Base-by-base conservation (phyloP, 2,888 invertebrate genomes). In the Parapristionchus giblindavisi region DNA sequence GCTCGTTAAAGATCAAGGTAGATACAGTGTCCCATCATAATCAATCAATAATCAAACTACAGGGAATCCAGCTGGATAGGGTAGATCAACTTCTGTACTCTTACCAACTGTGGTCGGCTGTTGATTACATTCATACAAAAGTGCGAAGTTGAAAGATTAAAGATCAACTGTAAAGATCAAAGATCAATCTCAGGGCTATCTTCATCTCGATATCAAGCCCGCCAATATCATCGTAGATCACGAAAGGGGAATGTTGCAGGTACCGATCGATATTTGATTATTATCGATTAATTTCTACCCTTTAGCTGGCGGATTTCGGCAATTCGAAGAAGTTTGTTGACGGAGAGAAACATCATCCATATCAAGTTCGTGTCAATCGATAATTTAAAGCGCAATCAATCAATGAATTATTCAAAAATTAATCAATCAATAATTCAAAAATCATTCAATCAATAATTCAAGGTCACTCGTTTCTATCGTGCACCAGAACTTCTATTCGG, bases 401-500 rank as follows among this genome's bases (percentile, higher is more conserved):
- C n/a, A n/a, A n/a, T n/a, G n/a, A n/a, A n/a, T n/a, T n/a, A n/a
- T n/a, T n/a, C n/a, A n/a, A n/a, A n/a, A n/a, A n/a, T n/a, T n/a
- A n/a, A n/a, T n/a, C n/a, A n/a, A n/a, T 11, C 48, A 11, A 14
- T 48, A 48, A 63, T 21, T 17, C 32, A 8, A 6, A 17, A 5
- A 3, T 34, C 21, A 48, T 48, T 48, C 21, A n/a, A n/a, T 48
- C 21, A 32, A 17, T 5, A 29, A 27, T 38, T 65, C 65, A 17
- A 84, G 77, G 83, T 85, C 8, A 84, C 85, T 11, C 77, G 85
- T 17, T 84, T 80, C 76, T 85, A 85, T 66, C 78, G 85, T 27
- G 83, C 85, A 0, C 85, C 85, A 1, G 85, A 85, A 65, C 76
- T 85, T 2, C 76, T 85, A 24, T 85, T 85, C 75, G 85, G 83